These are phyloP conservation scores for Rhorus exstirpatorius DNA, from an alignment of 2,888 invertebrate genomes.

Conservation along the genomic window DNA sequence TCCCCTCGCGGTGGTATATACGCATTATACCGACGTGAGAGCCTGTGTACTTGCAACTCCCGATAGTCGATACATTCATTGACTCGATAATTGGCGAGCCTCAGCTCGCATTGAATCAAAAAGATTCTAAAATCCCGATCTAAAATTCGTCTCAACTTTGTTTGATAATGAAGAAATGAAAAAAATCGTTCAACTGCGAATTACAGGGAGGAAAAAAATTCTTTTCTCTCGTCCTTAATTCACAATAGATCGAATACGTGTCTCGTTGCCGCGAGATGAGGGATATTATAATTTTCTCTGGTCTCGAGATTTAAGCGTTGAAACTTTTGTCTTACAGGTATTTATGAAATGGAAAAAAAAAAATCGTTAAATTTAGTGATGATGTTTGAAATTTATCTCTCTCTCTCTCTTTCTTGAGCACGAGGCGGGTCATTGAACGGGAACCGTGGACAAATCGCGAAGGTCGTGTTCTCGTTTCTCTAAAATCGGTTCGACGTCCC, in stretches of 20 bases:
- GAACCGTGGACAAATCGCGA: slow-evolving; percentile 65
- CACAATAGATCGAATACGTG: too few relatives aligned
- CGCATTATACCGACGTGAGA: slow-evolving; percentile 23
- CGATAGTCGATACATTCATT: slow-evolving; percentile 22
- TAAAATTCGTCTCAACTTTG: background rate
- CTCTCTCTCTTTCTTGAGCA: background rate
- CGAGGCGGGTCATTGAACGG: slow-evolving; percentile 51
- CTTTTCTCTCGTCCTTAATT: too few relatives aligned
- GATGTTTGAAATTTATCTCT: background rate
- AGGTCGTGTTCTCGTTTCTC: slow-evolving; percentile 75
- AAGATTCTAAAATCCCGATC: background rate
- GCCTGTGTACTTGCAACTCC: slow-evolving; percentile 42
- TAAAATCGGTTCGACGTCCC: slow-evolving; percentile 74
- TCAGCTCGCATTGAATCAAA: background rate
- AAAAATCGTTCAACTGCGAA: too few relatives aligned
- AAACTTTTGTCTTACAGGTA: too few relatives aligned
- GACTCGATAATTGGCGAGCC: slow-evolving; percentile 16
- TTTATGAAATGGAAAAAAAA: background rate
- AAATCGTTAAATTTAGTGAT: background rate
- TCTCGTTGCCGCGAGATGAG: too few relatives aligned
- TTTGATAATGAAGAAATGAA: too few relatives aligned
- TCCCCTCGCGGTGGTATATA: slow-evolving; percentile 39
- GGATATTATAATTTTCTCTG: too few relatives aligned
- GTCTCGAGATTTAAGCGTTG: too few relatives aligned
- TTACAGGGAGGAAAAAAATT: too few relatives aligned